A percentile compares a stretch with the other conserved stretches of the same genome.
Evolutionary conservation across 1,140 invertebrate species (phyloP).

Genomic region (Drosophila asahinai): DNA sequence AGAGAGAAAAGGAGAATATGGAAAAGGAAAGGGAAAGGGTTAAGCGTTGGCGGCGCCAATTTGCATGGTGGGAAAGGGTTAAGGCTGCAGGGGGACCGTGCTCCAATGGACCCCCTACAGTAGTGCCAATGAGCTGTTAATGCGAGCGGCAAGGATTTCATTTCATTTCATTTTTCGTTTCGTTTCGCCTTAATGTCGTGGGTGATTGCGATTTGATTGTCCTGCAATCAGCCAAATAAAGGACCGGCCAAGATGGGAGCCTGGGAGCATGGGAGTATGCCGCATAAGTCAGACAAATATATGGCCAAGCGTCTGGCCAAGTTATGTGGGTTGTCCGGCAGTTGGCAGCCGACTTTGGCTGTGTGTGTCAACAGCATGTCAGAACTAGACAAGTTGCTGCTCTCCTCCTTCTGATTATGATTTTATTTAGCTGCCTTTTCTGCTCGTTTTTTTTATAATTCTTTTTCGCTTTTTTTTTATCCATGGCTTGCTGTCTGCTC

Average conservation of each 20-base stretch:
- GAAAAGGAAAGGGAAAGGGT: constrained; percentile 25
- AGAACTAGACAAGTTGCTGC: constrained; percentile 63
- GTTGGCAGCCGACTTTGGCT: constrained; percentile 67
- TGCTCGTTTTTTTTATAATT: constrained; percentile 2
- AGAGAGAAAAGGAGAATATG: constrained; percentile 14
- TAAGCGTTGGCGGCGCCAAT: constrained; percentile 77
- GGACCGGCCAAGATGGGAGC: too few relatives aligned
- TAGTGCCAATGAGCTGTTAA: constrained; percentile 83
- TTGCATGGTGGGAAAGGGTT: constrained; percentile 29
- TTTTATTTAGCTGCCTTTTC: constrained; percentile 28
- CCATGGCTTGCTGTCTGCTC: constrained; percentile 19
- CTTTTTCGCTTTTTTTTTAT: constrained; percentile 4
- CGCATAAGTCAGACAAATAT: constrained; percentile 43
- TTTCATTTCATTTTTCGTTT: constrained; percentile 48
- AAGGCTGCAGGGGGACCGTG: neutral
- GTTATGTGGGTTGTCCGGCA: constrained; percentile 69
- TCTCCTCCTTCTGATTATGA: constrained; percentile 45
- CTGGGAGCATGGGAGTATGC: neutral
- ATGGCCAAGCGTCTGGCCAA: constrained; percentile 56
- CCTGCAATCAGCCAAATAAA: constrained; percentile 20
- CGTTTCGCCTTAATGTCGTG: constrained; percentile 75
- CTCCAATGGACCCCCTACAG: constrained; percentile 66
- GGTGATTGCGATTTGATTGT: constrained; percentile 81
- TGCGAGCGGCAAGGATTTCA: constrained; percentile 81
- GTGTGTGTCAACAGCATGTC: constrained; percentile 80